Conservation (phyloP, 2,797 vertebrate genomes). For the Sebastes reedi region DNA sequence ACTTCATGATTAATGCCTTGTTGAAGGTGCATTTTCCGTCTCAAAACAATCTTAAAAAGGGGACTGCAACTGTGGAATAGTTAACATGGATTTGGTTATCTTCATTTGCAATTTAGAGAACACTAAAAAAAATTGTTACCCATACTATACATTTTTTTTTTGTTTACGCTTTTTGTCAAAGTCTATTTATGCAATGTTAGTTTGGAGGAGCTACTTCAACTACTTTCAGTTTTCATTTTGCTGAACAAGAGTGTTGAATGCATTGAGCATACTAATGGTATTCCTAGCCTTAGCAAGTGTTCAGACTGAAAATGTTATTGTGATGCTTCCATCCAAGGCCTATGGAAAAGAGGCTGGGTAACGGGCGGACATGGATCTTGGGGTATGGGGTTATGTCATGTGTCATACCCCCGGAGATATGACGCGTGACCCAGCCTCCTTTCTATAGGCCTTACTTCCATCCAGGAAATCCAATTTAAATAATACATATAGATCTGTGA, state of each 20-base stretch:
- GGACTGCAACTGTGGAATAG: background rate
- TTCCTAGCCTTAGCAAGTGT: background rate
- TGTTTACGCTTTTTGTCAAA: background rate
- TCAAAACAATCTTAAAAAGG: conserved; percentile 16
- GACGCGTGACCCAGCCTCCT: too few species aligned
- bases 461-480: background rate
- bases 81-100: background rate
- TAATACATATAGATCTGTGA: background rate
- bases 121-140: background rate
- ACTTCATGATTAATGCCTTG: conserved; percentile 77
- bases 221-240: background rate
- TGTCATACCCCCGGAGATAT: too few species aligned
- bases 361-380: too few species aligned
- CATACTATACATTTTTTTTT: background rate
- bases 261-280: background rate
- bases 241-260: background rate
- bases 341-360: too few species aligned
- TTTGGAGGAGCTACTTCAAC: background rate
- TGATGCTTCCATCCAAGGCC: background rate
- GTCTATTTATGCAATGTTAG: background rate
- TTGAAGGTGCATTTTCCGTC: conserved; percentile 61
- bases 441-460: background rate
- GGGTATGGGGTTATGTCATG: too few species aligned
- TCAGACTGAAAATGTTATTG: background rate
- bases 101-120: conserved; percentile 1